Base-by-base conservation (phyloP, 2,797 vertebrate species). In the Oceanodroma leucorhoa region DNA sequence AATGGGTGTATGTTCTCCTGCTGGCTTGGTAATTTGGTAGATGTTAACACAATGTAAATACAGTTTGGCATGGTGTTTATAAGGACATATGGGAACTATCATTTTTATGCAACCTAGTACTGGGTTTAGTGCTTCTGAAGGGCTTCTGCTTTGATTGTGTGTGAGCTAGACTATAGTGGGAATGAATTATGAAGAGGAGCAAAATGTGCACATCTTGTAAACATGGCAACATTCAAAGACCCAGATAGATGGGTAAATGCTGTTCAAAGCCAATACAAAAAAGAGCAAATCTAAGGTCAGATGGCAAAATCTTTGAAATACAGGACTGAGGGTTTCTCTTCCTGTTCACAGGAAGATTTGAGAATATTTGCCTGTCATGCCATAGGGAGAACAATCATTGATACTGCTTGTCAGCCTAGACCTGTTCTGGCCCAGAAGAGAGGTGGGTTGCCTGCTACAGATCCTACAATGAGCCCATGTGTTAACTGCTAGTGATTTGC, bases 11-110 rank as follows among this genome's bases (percentile, higher is more conserved):
- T 36, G 41, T 90, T 93, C 58, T 95, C 93, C 94, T 91, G 90
- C 62, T 90, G 96, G n/a, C 46, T 85, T 76, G 89, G 87, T 93
- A 94, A 95, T 96, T 93, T 95, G 78, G 92, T 94, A 84, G 87
- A 96, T 67, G 83, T 95, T 97, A 96, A 77, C 89, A 82, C 92
- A 81, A 96, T 96, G 96, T 97, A 97, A 98, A 97, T 95, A 70
- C 84, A 92, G 58, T 90, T 97, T 89, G 89, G 92, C 34, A 45
- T 70, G 62, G 83, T 72, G 67, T 94, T 97, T 96, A 81, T 71
- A 94, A 93, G 93, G 66, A 87, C 96, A 91, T 90, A 96, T 90
- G 97, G 90, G 95, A 93, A 23, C 89, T 83, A 84, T 93, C 77
- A 65, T 75, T 91, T 96, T 96, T 90, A 82, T 91, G 81, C 69